A percentile compares a stretch with the other conserved stretches of the same genome.
These are phyloP conservation scores for Psittacus erithacus DNA, from an alignment of 2,113 vertebrate genomes.

Conservation along the genomic window DNA sequence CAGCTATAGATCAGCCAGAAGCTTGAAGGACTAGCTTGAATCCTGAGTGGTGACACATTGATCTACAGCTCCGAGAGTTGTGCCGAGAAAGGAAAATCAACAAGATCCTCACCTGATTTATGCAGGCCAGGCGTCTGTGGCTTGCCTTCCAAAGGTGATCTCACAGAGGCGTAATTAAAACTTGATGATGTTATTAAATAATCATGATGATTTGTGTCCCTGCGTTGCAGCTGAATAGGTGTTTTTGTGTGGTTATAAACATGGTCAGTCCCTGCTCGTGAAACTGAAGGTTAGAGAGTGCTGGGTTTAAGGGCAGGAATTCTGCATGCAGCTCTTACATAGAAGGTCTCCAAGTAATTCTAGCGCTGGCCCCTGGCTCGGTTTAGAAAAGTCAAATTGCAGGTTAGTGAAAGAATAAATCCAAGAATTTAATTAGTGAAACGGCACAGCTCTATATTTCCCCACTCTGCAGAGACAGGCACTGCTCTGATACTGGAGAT, in stretches of 20 bases:
- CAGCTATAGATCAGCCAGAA: slow-evolving; percentile 9
- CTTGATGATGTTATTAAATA: slow-evolving; percentile 37
- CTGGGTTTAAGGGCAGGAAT: background rate
- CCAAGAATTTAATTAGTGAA: background rate
- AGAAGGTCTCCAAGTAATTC: background rate
- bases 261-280: background rate
- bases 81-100: slow-evolving; percentile 5
- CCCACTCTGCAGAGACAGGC: background rate
- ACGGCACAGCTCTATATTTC: background rate
- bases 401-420: background rate
- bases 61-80: background rate
- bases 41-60: background rate
- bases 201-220: slow-evolving; percentile 17
- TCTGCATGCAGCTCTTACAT: background rate
- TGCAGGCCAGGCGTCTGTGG: slow-evolving; percentile 1
- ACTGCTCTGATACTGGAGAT: background rate
- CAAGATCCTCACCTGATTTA: slow-evolving; percentile 40
- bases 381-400: background rate
- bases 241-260: background rate
- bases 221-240: background rate
- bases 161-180: slow-evolving; percentile 5
- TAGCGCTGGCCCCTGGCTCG: background rate
- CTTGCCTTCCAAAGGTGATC: slow-evolving; percentile 21
- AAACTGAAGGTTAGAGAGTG: background rate
- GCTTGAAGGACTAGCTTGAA: slow-evolving; percentile 18